phyloP scores from a whole-genome alignment of 2,888 invertebrate genomes.

The Stenodema calcarata region DNA sequence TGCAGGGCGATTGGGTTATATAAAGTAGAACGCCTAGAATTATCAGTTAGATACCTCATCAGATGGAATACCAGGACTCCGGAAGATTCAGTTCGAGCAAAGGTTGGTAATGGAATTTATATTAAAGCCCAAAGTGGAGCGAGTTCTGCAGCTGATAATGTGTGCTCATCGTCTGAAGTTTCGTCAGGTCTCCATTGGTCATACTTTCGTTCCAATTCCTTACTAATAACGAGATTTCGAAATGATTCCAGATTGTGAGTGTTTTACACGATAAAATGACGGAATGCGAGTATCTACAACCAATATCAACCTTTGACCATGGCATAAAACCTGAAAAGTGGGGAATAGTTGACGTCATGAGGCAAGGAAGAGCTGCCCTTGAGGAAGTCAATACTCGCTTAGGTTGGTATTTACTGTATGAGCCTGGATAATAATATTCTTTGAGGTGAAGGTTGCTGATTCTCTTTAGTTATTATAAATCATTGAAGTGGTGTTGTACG shows the following conservation, averaged over 20 bases:
- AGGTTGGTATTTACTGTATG: constrained; percentile 67
- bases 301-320: constrained; percentile 67
- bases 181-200: too few relatives aligned
- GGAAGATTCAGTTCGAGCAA: not conserved
- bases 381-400: constrained; percentile 79
- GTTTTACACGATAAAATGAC: constrained; percentile 92
- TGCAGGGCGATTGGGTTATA: constrained; percentile 82
- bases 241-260: constrained; percentile 63
- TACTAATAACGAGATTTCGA: constrained; percentile 50
- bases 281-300: constrained; percentile 80
- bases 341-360: constrained; percentile 83
- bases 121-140: too few relatives aligned
- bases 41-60: constrained; percentile 78
- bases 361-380: constrained; percentile 78
- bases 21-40: constrained; percentile 81
- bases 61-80: constrained; percentile 51
- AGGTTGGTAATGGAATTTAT: not conserved
- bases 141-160: too few relatives aligned
- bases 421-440: too few relatives aligned
- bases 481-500: too few relatives aligned
- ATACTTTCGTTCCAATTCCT: too few relatives aligned
- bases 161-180: too few relatives aligned
- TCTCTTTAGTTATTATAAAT: too few relatives aligned
- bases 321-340: constrained; percentile 71
- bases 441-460: too few relatives aligned